phyloP scores from a whole-genome alignment of 2,888 invertebrate genomes.

The Eilema sororculum region DNA sequence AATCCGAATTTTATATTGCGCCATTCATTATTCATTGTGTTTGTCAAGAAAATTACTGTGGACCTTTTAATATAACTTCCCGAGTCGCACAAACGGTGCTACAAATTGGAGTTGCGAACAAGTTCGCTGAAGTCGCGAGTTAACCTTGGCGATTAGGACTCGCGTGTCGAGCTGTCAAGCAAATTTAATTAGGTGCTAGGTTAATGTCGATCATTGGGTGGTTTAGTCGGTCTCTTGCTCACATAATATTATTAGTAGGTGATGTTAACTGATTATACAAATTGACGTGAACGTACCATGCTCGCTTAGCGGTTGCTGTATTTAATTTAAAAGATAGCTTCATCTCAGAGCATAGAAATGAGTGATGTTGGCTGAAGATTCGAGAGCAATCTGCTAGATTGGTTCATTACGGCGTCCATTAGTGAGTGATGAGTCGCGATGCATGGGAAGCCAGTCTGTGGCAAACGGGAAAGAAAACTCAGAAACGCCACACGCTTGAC shows the following conservation, averaged over 20 bases:
- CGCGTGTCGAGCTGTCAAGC: conserved; percentile 73
- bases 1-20: conserved; percentile 85
- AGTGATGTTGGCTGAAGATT: conserved; percentile 81
- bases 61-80: conserved; percentile 87
- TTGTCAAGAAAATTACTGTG: conserved; percentile 85
- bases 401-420: conserved; percentile 85
- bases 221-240: conserved; percentile 39
- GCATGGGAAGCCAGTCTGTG: conserved; percentile 66
- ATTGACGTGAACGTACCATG: conserved; percentile 18
- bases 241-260: conserved; percentile 18
- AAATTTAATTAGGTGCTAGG: conserved; percentile 76
- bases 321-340: conserved; percentile 74
- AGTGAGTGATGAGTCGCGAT: conserved; percentile 86
- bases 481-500: conserved; percentile 1
- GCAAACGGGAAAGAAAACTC: conserved; percentile 61
- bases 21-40: conserved; percentile 84
- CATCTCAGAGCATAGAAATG: conserved; percentile 79
- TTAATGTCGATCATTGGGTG: conserved; percentile 69
- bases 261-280: conserved; percentile 11
- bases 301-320: conserved; percentile 50
- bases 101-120: conserved; percentile 81
- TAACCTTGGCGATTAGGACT: conserved; percentile 77
- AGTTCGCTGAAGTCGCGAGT: conserved; percentile 72
- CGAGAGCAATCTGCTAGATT: conserved; percentile 86
- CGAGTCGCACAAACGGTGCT: conserved; percentile 75